Conservation (phyloP, 1,140 invertebrate genomes). For the Drosophila cardini region DNA sequence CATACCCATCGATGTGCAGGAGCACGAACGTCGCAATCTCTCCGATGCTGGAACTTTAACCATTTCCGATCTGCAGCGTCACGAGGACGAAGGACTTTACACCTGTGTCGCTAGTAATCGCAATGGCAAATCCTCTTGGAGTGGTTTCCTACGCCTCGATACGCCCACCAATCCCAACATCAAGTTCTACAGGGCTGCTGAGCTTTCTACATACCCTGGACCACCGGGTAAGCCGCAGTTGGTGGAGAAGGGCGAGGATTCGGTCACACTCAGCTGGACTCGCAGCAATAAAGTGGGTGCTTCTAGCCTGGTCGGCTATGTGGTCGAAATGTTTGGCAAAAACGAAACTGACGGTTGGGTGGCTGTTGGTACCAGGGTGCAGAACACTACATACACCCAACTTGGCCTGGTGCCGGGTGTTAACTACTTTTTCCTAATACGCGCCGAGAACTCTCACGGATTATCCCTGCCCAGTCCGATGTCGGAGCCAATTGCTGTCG, state of each 20-base stretch:
- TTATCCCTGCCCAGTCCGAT: slow-evolving; percentile 89
- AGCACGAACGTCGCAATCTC: slow-evolving; percentile 88
- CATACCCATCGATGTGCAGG: slow-evolving; percentile 87
- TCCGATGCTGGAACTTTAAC: slow-evolving; percentile 89
- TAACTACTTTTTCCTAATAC: slow-evolving; percentile 93
- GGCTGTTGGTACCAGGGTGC: slow-evolving; percentile 86
- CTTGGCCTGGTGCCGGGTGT: slow-evolving; percentile 89
- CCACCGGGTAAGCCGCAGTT: slow-evolving; percentile 91
- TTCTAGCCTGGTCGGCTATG: slow-evolving; percentile 92
- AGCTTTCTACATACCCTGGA: slow-evolving; percentile 90
- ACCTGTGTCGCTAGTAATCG: slow-evolving; percentile 93
- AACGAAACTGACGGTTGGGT: slow-evolving; percentile 87
- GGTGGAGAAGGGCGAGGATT: slow-evolving; percentile 90
- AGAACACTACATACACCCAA: slow-evolving; percentile 88
- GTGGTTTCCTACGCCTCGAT: slow-evolving; percentile 91
- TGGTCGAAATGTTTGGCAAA: slow-evolving; percentile 88
- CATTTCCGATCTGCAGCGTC: slow-evolving; percentile 90
- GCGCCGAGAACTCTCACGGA: slow-evolving; percentile 94
- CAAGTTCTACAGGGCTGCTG: slow-evolving; percentile 91
- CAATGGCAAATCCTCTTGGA: slow-evolving; percentile 94
- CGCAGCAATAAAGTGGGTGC: slow-evolving; percentile 91
- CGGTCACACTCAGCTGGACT: slow-evolving; percentile 92
- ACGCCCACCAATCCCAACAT: slow-evolving; percentile 93
- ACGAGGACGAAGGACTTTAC: slow-evolving; percentile 90
- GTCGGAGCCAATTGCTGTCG: slow-evolving; percentile 87